Base-by-base conservation (phyloP, 2,888 invertebrate genomes). In the Drosophila mimetica region DNA sequence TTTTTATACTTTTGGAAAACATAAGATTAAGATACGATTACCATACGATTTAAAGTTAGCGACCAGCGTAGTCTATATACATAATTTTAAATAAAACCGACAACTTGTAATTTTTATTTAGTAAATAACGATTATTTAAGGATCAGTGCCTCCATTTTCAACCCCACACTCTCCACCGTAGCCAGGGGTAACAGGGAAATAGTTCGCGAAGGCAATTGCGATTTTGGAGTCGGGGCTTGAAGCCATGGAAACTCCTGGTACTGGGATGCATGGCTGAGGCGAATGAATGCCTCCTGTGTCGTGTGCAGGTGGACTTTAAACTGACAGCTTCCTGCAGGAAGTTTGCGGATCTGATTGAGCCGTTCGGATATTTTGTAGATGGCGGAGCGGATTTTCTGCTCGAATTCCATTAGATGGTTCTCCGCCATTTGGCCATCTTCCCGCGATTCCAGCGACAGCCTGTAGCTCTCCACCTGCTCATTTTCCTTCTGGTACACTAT, bases 161-260 rank as follows among this genome's bases (percentile, higher is more conserved):
- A 46, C 2, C 90, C 90, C 2, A 89, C 37, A 2, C 76, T 74
- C 8, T 83, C 60, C 2, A 90, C 50, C 0, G 51, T 57, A 9
- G 88, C 80, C 32, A 92, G 47, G 0, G 92, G 91, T 7, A 91
- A 65, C 6, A 91, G 51, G 0, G 11, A 70, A 63, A 53, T 79
- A 65, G 52, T 86, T 48, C 22, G 42, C 0, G 48, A 2, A 28
- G 22, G 48, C 4, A 8, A 7, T 14, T 36, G 30, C 1, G n/a
- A 8, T 47, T 32, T 25, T 0, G 28, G 5, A n/a, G 13, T 37
- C n/a, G 32, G 46, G n/a, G 79, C 75, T 20, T 87, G 87, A 1
- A 92, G 63, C 91, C 91, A 91, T 2, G 91, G 90, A 55, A 91
- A 91, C 11, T 91, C 89, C 77, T 92, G 89, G 44, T 88, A 80